Evolutionary conservation across 2,113 vertebrate species (phyloP), one percentile per base, ranked within the genome.

Genomic region (Campylomormyrus tamandua): DNA sequence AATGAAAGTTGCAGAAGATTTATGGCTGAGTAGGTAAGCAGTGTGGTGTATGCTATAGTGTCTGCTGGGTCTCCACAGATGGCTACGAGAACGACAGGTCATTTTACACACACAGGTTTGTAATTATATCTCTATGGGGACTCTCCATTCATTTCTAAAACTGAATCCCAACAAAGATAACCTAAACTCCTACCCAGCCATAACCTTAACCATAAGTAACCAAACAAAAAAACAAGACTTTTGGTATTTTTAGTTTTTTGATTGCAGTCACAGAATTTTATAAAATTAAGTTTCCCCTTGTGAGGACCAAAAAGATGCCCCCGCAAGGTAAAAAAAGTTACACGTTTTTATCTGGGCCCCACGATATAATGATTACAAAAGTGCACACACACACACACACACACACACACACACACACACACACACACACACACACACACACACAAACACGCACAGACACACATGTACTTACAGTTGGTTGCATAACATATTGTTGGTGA

Each of bases 401-500:
- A 48, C 24, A 90, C 80, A n/a, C n/a, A n/a, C n/a, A n/a, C n/a
- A n/a, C n/a, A n/a, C n/a, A n/a, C n/a, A n/a, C n/a, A n/a, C n/a
- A n/a, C n/a, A n/a, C n/a, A n/a, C 35, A 8, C 80, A 56, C 21
- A 89, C 15, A 42, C 35, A 42, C 31, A 89, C 46, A 53, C 52
- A 39, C 77, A 77, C 1, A 9, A 21, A 27, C 31, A 89, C 77
- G 17, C 31, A 66, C 49, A 89, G 5, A 89, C 35, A 45, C 45
- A 89, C 89, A n/a, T 93, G 92, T 95, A 97, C 98, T 97, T 98
- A 99, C 98, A 96, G 98, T 98, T 95, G 98, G 98, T 97, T 99
- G 98, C 98, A 99, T 98, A 98, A 99, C 98, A 96, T 99, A 99
- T 95, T 98, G 97, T 95, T 98, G 98, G 96, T 99, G 98, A 96